A percentile compares a stretch with the other conserved stretches of the same genome.
phyloP scores from a whole-genome alignment of 2,888 invertebrate species.

The Carpatolechia fugitivella region DNA sequence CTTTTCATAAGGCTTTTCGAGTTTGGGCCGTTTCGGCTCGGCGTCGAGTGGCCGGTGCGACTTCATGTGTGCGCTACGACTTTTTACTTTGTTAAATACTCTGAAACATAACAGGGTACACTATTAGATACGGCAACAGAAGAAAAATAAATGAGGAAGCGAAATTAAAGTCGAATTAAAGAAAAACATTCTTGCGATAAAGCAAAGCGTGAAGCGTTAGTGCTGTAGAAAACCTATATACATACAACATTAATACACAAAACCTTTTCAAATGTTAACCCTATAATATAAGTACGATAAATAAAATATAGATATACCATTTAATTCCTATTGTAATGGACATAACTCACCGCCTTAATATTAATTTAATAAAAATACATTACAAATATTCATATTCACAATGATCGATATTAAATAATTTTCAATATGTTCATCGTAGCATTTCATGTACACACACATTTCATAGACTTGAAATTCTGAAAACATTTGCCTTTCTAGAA shows the following conservation, averaged over 20 bases:
- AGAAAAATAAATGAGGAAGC: slow-evolving; percentile 39
- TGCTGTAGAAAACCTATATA: slow-evolving; percentile 50
- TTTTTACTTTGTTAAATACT: slow-evolving; percentile 98
- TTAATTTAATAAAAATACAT: slow-evolving; percentile 46
- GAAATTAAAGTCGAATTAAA: slow-evolving; percentile 37
- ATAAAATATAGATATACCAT: slow-evolving; percentile 48
- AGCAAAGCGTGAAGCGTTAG: slow-evolving; percentile 63
- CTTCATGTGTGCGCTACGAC: slow-evolving; percentile 99
- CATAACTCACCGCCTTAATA: slow-evolving; percentile 54
- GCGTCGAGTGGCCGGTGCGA: slow-evolving; percentile 95
- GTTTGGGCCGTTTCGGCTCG: slow-evolving; percentile 84
- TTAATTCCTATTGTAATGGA: slow-evolving; percentile 52
- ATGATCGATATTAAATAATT: slow-evolving; percentile 41
- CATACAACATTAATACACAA: slow-evolving; percentile 58
- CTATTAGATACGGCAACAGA: slow-evolving; percentile 67
- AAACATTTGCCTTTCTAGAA: not conserved
- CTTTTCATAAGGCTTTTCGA: slow-evolving; percentile 80
- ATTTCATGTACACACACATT: not conserved
- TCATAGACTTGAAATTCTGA: not conserved
- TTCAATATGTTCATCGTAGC: slow-evolving; percentile 33
- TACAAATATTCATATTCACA: slow-evolving; percentile 57
- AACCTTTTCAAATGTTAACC: slow-evolving; percentile 46
- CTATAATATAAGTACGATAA: slow-evolving; percentile 55
- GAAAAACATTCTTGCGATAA: slow-evolving; percentile 45
- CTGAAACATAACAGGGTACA: slow-evolving; percentile 83